A percentile compares a stretch with the other conserved stretches of the same genome.
These are phyloP conservation scores for Astreopora myriophthalma DNA, from an alignment of 64 coral and sea anemone genomes.

Conservation along the genomic window DNA sequence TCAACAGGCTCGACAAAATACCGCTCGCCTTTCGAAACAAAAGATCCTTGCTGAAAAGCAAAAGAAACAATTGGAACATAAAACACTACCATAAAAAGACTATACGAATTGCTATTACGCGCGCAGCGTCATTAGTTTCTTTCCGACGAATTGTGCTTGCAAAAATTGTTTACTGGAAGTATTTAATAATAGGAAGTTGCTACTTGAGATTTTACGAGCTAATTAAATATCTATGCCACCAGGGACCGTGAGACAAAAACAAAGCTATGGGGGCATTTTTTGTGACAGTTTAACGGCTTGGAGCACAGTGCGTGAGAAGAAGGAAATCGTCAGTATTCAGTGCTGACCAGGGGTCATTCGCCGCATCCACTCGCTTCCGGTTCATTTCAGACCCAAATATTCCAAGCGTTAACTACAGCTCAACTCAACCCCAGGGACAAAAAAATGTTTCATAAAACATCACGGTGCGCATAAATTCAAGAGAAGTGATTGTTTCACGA, in stretches of 20 bases:
- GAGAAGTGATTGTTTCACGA: not conserved
- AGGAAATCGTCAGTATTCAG: constrained; percentile 15
- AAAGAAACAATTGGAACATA: not conserved
- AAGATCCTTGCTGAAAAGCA: constrained; percentile 70
- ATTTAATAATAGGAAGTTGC: constrained; percentile 1
- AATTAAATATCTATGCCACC: constrained; percentile 15
- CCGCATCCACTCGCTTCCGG: constrained; percentile 73
- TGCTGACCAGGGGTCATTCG: constrained; percentile 80
- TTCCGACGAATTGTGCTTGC: not conserved
- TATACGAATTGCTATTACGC: not conserved
- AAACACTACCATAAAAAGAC: not conserved
- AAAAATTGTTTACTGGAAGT: not conserved
- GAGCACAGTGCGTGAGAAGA: not conserved
- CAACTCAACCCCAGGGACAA: not conserved
- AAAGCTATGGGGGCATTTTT: not conserved
- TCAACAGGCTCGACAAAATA: constrained; percentile 79
- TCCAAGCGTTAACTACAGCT: constrained; percentile 6
- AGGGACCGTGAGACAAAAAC: not conserved
- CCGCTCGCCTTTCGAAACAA: constrained; percentile 60
- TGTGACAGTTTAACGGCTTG: not conserved
- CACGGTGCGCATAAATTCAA: not conserved
- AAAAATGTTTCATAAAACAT: not conserved
- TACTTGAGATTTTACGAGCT: constrained; percentile 3
- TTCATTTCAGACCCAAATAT: constrained; percentile 1
- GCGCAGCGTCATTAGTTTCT: not conserved